A percentile compares a stretch with the other conserved stretches of the same genome.
Conservation (phyloP, 2,888 invertebrate species). For the Drosophila ustulata region DNA sequence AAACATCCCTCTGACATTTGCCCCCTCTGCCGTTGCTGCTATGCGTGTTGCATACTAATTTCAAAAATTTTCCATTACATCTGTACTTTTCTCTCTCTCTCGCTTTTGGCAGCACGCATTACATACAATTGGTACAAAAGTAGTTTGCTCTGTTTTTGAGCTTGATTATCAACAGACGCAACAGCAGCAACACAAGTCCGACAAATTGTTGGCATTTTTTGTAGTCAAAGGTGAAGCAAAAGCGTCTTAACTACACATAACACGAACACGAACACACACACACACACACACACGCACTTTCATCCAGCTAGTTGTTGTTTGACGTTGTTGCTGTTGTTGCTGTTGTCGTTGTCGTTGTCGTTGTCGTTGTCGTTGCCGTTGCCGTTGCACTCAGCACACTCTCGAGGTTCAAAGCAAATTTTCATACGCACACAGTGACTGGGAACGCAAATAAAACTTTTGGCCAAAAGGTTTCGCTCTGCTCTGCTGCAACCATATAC, state of each 20-base stretch:
- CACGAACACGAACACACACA: conserved; percentile 9
- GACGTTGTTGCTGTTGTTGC: conserved; percentile 23
- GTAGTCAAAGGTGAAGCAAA: conserved; percentile 69
- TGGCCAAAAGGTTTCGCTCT: conserved; percentile 25
- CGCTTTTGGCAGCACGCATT: conserved; percentile 26
- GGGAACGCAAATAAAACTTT: conserved; percentile 59
- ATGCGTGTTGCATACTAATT: conserved; percentile 80
- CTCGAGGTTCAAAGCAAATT: conserved; percentile 51
- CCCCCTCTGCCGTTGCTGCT: conserved; percentile 34
- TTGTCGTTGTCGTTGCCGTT: conserved; percentile 26
- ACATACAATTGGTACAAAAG: conserved; percentile 58
- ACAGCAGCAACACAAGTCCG: conserved; percentile 48
- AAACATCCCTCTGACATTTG: conserved; percentile 19
- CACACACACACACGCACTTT: conserved; percentile 13
- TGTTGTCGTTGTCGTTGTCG: conserved; percentile 11
- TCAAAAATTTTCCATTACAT: conserved; percentile 80
- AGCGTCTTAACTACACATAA: conserved; percentile 58
- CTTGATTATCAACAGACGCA: conserved; percentile 65
- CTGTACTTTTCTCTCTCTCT: conserved; percentile 60
- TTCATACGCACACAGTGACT: conserved; percentile 30
- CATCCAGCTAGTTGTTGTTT: conserved; percentile 20
- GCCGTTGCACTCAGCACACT: conserved; percentile 31
- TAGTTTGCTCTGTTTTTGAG: conserved; percentile 52
- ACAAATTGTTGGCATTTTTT: conserved; percentile 66
- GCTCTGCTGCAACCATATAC: neutral